These are phyloP conservation scores for Cephus runcator DNA, from an alignment of 2,888 invertebrate species.

Conservation along the genomic window DNA sequence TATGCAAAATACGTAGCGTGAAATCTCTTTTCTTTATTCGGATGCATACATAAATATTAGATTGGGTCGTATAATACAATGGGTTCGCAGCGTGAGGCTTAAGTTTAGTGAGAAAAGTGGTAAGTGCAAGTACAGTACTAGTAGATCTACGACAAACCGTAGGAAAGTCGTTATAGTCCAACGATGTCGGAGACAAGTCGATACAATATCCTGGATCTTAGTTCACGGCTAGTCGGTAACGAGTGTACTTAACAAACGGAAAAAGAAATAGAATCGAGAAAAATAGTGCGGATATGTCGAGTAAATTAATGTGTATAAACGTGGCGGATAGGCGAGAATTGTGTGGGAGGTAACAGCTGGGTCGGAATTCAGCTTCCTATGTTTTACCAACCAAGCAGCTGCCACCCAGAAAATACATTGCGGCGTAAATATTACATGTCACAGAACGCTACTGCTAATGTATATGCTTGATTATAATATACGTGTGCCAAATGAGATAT, in stretches of 20 bases:
- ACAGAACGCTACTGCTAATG: slow-evolving; percentile 29
- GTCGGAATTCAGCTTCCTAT: slow-evolving; percentile 15
- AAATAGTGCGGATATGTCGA: slow-evolving; percentile 1
- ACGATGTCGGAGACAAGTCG: neutral
- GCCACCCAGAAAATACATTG: slow-evolving; percentile 22
- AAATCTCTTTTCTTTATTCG: slow-evolving; percentile 24
- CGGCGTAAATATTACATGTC: slow-evolving; percentile 32
- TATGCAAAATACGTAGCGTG: slow-evolving; percentile 9
- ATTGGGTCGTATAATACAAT: slow-evolving; percentile 15
- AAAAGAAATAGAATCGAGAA: neutral
- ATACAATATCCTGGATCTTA: slow-evolving; percentile 10
- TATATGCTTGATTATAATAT: neutral
- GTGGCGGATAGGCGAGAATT: slow-evolving; percentile 10
- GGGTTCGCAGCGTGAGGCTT: slow-evolving; percentile 11
- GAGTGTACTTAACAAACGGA: slow-evolving; percentile 8
- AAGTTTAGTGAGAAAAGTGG: slow-evolving; percentile 10
- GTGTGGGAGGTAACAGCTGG: slow-evolving; percentile 22
- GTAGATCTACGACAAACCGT: slow-evolving; percentile 3
- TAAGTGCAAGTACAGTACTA: slow-evolving; percentile 2
- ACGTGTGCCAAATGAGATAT: slow-evolving; percentile 8
- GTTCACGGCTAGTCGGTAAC: slow-evolving; percentile 16
- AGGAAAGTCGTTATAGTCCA: neutral
- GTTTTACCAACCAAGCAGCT: slow-evolving; percentile 15
- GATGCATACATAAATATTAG: slow-evolving; percentile 17
- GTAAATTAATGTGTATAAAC: slow-evolving; percentile 1